Evolutionary conservation across 2,113 vertebrate species (phyloP).

Genomic region (Ellobius talpinus): DNA sequence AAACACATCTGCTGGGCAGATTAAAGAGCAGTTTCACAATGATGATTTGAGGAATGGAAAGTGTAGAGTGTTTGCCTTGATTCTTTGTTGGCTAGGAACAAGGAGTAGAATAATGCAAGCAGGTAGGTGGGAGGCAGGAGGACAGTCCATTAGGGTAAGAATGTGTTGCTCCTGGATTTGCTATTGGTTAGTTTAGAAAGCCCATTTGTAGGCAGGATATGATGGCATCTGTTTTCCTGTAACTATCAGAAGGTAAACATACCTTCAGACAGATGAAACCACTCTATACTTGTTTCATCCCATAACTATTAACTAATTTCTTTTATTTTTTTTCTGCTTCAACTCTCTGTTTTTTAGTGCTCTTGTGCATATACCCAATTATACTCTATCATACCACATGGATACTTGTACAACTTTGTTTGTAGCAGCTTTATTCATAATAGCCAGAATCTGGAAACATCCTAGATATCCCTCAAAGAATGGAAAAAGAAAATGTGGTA

Average conservation of each 20-base stretch:
- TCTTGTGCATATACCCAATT: not conserved
- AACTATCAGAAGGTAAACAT: not conserved
- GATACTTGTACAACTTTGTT: not conserved
- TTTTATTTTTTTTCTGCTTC: not conserved
- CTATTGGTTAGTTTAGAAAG: not conserved
- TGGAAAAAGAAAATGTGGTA: not conserved
- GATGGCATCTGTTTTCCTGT: not conserved
- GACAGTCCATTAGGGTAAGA: too few species aligned
- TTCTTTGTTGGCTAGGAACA: not conserved
- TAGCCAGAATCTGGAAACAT: not conserved
- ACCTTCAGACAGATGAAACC: not conserved
- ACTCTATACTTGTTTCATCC: not conserved
- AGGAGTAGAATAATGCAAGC: too few species aligned
- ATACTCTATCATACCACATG: not conserved
- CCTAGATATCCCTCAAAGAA: not conserved
- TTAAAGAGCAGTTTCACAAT: not conserved
- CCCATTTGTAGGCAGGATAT: not conserved
- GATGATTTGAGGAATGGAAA: not conserved
- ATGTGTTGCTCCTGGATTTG: not conserved
- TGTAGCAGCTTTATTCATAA: not conserved
- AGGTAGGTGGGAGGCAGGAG: not conserved
- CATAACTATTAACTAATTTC: not conserved
- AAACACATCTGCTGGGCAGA: not conserved
- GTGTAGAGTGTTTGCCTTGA: not conserved
- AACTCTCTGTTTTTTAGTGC: not conserved